A percentile compares a stretch with the other conserved stretches of the same genome.
Conservation (phyloP, 2,888 invertebrate genomes). For the Leucophora obtusa region DNA sequence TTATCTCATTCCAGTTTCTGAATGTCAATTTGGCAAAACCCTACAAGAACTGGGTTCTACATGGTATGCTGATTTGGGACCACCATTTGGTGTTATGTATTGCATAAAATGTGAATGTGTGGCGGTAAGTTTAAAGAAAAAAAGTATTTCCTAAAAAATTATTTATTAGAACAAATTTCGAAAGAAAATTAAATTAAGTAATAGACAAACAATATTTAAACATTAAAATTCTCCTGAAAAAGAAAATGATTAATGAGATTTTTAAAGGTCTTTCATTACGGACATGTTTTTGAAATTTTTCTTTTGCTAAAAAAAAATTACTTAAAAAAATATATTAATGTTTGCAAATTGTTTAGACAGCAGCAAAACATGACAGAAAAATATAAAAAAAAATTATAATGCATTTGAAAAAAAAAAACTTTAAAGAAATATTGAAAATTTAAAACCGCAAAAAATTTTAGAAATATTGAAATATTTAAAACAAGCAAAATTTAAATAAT, state of each 20-base stretch:
- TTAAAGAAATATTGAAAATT: too few relatives aligned
- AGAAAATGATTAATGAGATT: slow-evolving; percentile 74
- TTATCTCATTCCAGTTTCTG: slow-evolving; percentile 83
- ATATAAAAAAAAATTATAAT: slow-evolving; percentile 11
- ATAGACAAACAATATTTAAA: background rate
- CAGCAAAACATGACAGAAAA: slow-evolving; percentile 52
- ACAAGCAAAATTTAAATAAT: too few relatives aligned
- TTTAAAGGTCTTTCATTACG: slow-evolving; percentile 70
- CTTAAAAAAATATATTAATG: slow-evolving; percentile 13
- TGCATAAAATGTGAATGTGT: slow-evolving; percentile 97
- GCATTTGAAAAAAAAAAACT: background rate
- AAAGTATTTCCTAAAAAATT: background rate
- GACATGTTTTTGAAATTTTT: slow-evolving; percentile 45
- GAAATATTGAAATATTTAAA: too few relatives aligned
- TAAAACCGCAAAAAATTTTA: too few relatives aligned
- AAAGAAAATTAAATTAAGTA: background rate
- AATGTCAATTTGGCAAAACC: slow-evolving; percentile 94
- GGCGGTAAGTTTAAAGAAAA: slow-evolving; percentile 85
- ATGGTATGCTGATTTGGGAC: slow-evolving; percentile 95
- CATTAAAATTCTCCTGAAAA: background rate
- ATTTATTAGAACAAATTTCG: background rate
- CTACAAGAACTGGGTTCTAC: slow-evolving; percentile 91
- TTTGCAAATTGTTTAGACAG: slow-evolving; percentile 24
- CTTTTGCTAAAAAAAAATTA: slow-evolving; percentile 12
- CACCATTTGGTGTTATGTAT: slow-evolving; percentile 95